A percentile compares a stretch with the other conserved stretches of the same genome.
Conservation (phyloP, 2,888 invertebrate genomes). For the Zonitis immaculata region DNA sequence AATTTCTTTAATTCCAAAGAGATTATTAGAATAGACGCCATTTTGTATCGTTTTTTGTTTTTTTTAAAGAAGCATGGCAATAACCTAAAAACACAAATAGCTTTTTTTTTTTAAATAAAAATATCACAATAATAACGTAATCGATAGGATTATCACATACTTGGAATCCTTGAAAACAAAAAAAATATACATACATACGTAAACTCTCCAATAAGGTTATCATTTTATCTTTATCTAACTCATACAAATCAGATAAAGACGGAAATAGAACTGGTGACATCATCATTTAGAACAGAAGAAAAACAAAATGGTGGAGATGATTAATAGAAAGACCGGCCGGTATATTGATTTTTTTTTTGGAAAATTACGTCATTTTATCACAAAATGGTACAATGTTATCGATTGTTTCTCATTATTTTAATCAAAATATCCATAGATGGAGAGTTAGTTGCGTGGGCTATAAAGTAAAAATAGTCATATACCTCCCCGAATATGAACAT, state of each 20-base stretch:
- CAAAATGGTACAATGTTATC: neutral
- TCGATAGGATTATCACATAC: neutral
- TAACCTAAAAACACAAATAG: neutral
- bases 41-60: neutral
- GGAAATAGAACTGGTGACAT: conserved; percentile 9
- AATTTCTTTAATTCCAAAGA: too few species aligned
- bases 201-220: too few species aligned
- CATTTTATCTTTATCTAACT: neutral
- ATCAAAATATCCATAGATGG: too few species aligned
- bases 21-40: too few species aligned
- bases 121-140: too few species aligned
- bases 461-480: too few species aligned
- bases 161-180: neutral
- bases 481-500: neutral
- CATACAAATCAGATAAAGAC: neutral
- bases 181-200: too few species aligned
- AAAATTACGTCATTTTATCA: neutral
- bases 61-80: neutral
- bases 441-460: too few species aligned
- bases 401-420: too few species aligned
- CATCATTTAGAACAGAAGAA: conserved; percentile 3
- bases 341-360: too few species aligned
- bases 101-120: too few species aligned
- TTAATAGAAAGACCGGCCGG: too few species aligned
- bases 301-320: conserved; percentile 5